Base-by-base conservation (phyloP, 2,113 vertebrate genomes). In the Anolis carolinensis region DNA sequence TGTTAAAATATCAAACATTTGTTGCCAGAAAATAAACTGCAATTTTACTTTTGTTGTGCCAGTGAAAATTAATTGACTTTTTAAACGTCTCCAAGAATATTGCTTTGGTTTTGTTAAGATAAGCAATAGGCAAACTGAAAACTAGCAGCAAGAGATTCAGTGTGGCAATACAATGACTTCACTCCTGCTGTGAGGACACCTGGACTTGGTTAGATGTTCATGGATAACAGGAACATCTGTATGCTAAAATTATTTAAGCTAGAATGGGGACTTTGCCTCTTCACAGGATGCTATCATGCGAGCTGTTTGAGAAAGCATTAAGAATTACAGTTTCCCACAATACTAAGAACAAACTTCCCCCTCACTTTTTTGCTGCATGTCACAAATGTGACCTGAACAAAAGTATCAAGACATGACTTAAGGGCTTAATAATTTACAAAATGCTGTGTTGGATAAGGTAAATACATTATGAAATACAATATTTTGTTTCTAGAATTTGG, bases 211-310 rank as follows among this genome's bases (percentile, higher is more conserved):
- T 80, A 82, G 86, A 5, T 48, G 86, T 87, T 55, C 73, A 75
- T 11, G 20, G 77, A 27, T 44, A 83, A 3, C 72, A 76, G 87
- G 85, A 4, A 2, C 6, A 83, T 71, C 70, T 44, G 68, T 32
- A 79, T 0, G 36, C 36, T 88, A 86, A 88, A 52, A n/a, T 52
- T 3, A 1, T 87, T 89, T 93, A 77, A 79, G 44, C 89, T 91
- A 82, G 5, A 70, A 75, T 68, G 10, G 84, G 87, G 63, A 0
- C 27, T 30, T 67, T 76, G 63, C 0, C 89, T 27, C 70, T 81
- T 73, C 59, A 48, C 63, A 74, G 73, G 62, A 74, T 81, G 59
- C 71, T 81, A 52, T 74, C 44, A 21, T 50, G 79, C 75, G 59
- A 55, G 62, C 39, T 86, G 67, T 81, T 81, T 86, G 70, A 75